phyloP scores from a whole-genome alignment of 2,888 invertebrate genomes.

The Spicauda simplicius region DNA sequence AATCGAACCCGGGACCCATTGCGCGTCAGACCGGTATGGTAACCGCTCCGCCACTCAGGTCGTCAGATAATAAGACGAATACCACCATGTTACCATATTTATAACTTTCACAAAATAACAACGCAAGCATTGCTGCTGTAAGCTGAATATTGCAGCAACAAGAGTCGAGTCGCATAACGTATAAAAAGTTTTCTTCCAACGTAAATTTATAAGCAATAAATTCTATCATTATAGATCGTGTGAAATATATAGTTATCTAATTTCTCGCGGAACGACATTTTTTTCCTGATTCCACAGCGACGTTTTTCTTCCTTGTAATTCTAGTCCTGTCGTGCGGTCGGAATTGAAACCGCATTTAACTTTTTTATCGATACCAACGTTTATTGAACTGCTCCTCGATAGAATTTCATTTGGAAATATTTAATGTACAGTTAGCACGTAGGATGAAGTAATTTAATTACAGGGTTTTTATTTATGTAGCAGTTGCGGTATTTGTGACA shows the following conservation, averaged over 20 bases:
- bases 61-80: too few species aligned
- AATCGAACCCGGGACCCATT: too few species aligned
- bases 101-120: too few species aligned
- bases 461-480: constrained; percentile 23
- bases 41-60: too few species aligned
- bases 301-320: constrained; percentile 59
- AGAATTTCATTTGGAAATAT: constrained; percentile 36
- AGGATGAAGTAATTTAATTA: constrained; percentile 35
- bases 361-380: constrained; percentile 51
- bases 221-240: constrained; percentile 13
- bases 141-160: too few species aligned
- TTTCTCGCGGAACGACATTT: constrained; percentile 31
- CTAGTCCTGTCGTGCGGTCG: constrained; percentile 55
- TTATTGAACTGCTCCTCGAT: constrained; percentile 35
- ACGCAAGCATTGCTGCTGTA: too few species aligned
- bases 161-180: too few species aligned
- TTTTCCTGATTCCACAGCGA: constrained; percentile 50
- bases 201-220: not conserved
- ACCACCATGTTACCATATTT: too few species aligned
- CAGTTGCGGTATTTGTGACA: constrained; percentile 18
- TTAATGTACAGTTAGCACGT: constrained; percentile 34
- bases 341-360: constrained; percentile 59
- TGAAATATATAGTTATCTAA: constrained; percentile 18
- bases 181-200: too few species aligned
- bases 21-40: too few species aligned